phyloP scores from a whole-genome alignment of 2,113 vertebrate species.

The Rynchops niger region DNA sequence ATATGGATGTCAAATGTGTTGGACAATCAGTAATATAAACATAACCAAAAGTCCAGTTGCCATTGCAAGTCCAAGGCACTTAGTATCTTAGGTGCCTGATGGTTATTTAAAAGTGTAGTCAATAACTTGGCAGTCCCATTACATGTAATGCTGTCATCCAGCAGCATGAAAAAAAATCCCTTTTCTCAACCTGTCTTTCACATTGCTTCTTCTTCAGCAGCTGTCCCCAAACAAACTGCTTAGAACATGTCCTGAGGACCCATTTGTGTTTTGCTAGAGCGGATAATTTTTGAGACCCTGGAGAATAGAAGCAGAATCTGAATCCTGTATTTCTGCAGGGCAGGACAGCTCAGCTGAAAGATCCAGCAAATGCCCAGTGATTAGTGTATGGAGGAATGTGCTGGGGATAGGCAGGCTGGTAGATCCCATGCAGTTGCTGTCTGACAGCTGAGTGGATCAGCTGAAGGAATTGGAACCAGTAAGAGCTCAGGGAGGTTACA shows the following conservation, averaged over 20 bases:
- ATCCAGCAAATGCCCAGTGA: not conserved
- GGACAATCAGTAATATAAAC: not conserved
- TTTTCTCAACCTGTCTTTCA: not conserved
- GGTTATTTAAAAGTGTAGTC: not conserved
- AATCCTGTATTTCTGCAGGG: not conserved
- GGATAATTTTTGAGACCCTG: not conserved
- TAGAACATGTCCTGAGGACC: not conserved
- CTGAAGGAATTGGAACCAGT: not conserved
- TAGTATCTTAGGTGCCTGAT: not conserved
- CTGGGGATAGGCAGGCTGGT: not conserved
- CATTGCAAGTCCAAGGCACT: not conserved
- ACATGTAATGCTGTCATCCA: rapidly evolving
- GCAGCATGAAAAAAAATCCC: not conserved
- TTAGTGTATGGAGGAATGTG: not conserved
- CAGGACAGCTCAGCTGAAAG: not conserved
- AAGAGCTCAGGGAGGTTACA: not conserved
- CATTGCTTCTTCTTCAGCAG: not conserved
- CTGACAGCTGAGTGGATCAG: not conserved
- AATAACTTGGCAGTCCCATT: not conserved
- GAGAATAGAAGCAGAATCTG: not conserved
- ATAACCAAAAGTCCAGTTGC: not conserved
- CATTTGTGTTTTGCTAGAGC: not conserved
- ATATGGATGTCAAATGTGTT: not conserved
- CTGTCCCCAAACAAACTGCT: not conserved
- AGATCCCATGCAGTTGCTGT: not conserved